Percentiles rank a stretch among this genome's conserved stretches.
phyloP scores from a whole-genome alignment of 2,888 invertebrate genomes.

The Tenthredo distinguenda region DNA sequence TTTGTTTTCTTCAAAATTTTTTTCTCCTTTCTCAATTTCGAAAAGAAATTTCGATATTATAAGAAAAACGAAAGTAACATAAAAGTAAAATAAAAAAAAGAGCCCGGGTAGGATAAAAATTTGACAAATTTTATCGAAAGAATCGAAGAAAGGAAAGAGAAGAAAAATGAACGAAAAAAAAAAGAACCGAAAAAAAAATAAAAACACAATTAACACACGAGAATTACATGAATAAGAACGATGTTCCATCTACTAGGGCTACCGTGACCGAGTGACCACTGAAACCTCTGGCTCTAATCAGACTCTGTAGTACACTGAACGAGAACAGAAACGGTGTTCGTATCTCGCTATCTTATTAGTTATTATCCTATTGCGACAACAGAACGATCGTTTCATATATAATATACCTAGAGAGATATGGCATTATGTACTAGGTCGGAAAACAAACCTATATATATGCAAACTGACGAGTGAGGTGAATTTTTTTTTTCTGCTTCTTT shows the following conservation, averaged over 20 bases:
- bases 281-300: neutral
- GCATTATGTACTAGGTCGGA: neutral
- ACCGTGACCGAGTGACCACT: constrained; percentile 21
- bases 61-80: neutral
- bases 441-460: neutral
- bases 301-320: neutral
- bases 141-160: neutral
- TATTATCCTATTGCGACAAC: constrained; percentile 46
- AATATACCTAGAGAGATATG: neutral
- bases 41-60: neutral
- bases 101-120: too few species aligned
- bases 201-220: neutral
- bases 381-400: neutral
- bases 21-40: neutral
- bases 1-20: neutral
- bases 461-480: too few species aligned
- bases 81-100: neutral
- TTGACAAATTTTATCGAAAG: neutral
- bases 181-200: too few species aligned
- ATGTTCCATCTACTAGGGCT: neutral
- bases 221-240: neutral
- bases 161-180: neutral
- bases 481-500: too few species aligned
- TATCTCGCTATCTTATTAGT: constrained; percentile 41
- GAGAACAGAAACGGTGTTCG: neutral